Evolutionary conservation across 2,113 vertebrate species (phyloP), one percentile per base, ranked within the genome.

Genomic region (Hemibagrus wyckioides): DNA sequence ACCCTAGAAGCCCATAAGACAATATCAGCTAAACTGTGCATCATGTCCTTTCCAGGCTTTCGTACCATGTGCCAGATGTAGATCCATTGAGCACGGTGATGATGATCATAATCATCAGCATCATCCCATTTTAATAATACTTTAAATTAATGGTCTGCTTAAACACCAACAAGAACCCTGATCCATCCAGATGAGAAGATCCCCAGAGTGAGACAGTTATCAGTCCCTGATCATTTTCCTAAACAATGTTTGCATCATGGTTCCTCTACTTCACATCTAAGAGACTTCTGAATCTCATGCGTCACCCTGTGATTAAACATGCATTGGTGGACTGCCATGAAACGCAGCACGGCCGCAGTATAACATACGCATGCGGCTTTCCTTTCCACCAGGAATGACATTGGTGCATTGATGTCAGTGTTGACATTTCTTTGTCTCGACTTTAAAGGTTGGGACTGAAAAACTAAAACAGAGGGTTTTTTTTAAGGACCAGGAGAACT

Each of bases 281-380:
- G 36, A 71, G 67, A 9, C 67, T 71, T 39, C 30, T 73, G 69
- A 41, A 73, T 33, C 19, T 23, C 3, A 9, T 41, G 69, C 21
- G 36, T 73, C 39, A 73, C 69, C n/a, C 36, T 73, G 19, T 41
- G 69, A 73, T 73, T 39, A 73, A 73, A 73, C 69, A 41, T 73
- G 69, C 36, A 73, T n/a, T 41, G 69, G 39, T 25, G 36, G 69
- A 73, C 36, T 73, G 36, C 1, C 21, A 73, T 69, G 23, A 17
- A 71, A 61, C 5, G 21, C 30, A 25, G 69, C 69, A 73, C 19
- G 41, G 36, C 41, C 8, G 9, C 11, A 11, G 6, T 23, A 21
- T 23, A 73, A 73, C 13, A 73, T 21, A 71, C 36, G 11, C 69
- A 73, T 41, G 13, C 9, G 39, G 69, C 39, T 41, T 73, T 73